Conservation (phyloP, 2,797 vertebrate genomes). For the Amazona ochrocephala region DNA sequence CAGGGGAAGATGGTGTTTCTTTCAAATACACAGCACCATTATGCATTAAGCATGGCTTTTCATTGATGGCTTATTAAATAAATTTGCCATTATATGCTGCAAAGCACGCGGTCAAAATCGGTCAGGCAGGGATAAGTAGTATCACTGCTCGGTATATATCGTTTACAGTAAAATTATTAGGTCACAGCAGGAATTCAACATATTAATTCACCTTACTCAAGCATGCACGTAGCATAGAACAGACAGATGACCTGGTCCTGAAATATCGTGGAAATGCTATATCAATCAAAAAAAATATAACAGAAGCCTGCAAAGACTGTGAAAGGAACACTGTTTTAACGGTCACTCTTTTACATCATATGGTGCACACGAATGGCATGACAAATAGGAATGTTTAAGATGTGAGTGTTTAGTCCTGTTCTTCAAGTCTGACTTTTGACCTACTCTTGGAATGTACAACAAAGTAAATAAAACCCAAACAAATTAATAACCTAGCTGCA, state of each 20-base stretch:
- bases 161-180: background rate
- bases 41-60: slow-evolving; percentile 2
- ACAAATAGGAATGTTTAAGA: slow-evolving; percentile 52
- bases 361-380: background rate
- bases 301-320: background rate
- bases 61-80: background rate
- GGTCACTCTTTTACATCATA: background rate
- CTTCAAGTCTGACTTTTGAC: slow-evolving; percentile 39
- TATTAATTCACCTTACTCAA: slow-evolving; percentile 26
- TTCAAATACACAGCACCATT: slow-evolving; percentile 23
- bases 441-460: background rate
- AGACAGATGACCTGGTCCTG: slow-evolving; percentile 57
- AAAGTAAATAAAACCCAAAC: background rate
- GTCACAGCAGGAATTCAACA: slow-evolving; percentile 39
- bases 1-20: slow-evolving; percentile 53
- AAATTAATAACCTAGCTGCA: background rate
- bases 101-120: background rate
- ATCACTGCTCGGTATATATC: background rate
- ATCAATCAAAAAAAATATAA: background rate
- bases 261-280: slow-evolving; percentile 31
- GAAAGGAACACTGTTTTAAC: background rate
- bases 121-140: slow-evolving; percentile 1
- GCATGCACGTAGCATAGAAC: background rate
- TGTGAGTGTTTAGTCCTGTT: background rate
- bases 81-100: slow-evolving; percentile 3